phyloP scores from a whole-genome alignment of 2,113 vertebrate species.

The Nibea albiflora region DNA sequence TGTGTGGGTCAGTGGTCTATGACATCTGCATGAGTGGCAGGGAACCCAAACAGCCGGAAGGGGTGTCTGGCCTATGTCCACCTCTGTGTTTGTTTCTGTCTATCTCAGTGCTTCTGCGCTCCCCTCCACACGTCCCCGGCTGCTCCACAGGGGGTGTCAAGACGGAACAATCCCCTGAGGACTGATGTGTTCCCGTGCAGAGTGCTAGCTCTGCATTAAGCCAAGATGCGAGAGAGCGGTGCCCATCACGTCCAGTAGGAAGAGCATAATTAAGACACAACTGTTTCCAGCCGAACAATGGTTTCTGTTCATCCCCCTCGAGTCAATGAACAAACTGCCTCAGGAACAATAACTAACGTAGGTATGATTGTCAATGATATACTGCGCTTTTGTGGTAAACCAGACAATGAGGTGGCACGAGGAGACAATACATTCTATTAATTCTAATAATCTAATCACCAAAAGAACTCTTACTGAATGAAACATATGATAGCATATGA shows the following conservation, averaged over 20 bases:
- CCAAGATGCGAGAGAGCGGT: conserved; percentile 19
- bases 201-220: conserved; percentile 57
- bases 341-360: not conserved
- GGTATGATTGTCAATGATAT: not conserved
- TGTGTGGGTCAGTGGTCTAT: conserved; percentile 27
- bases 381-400: not conserved
- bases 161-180: conserved; percentile 39
- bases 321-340: not conserved
- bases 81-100: conserved; percentile 50
- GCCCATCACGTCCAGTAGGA: conserved; percentile 41
- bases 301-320: not conserved
- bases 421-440: not conserved
- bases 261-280: conserved; percentile 48
- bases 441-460: not conserved
- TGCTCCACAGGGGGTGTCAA: conserved; percentile 52
- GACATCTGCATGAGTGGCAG: conserved; percentile 49
- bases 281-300: conserved; percentile 39
- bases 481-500: no score
- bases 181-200: conserved; percentile 60
- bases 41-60: conserved; percentile 61
- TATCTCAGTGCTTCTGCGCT: conserved; percentile 21
- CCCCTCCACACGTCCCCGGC: not conserved
- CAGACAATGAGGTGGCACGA: not conserved
- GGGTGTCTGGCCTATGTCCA: conserved; percentile 64
- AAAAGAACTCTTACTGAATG: not conserved